Evolutionary conservation across 2,888 invertebrate genomes (phyloP), one percentile per base, ranked within the genome.

Genomic region (Itoplectis maculator): DNA sequence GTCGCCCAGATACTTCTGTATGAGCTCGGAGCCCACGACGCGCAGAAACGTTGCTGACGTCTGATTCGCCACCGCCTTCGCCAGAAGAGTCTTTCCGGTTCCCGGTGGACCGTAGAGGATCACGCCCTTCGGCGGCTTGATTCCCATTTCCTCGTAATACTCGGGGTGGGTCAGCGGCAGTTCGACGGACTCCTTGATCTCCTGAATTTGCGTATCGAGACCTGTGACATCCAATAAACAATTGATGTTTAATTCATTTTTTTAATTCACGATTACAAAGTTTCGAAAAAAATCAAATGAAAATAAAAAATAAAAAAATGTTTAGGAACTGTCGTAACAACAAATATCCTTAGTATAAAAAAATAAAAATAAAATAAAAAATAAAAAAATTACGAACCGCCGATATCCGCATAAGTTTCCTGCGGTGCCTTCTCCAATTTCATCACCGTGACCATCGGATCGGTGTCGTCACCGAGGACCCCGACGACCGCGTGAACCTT

Each of bases 391-490:
- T 49, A 37, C 81, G 69, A 85, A 93, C 94, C 99, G 90, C 99
- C 99, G 93, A 99, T 99, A 93, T 99, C 99, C 13, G 99, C 99
- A 92, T 99, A 99, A 0, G 99, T 99, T 94, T 99, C 99, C 92
- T 99, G 99, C 0, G 99, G 99, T 8, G 99, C 99, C 91, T 99
- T 99, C 92, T 99, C 99, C 61, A 99, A 94, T 93, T 99, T 99
- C 99, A 99, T 99, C 0, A 99, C 99, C 11, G 99, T 99, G 2
- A 99, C 99, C 99, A 99, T 99, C 4, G 99, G 99, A 93, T 99
- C 99, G 11, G 99, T 99, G 92, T 99, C 99, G 93, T 99, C 99
- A 29, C 98, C 97, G n/a, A 99, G 93, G 0, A 99, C 99, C 74
- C 99, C 99, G 40, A 99, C 99, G n/a, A 99, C 99, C 63, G 99